Percentiles rank a stretch among this genome's conserved stretches.
Evolutionary conservation across 1,140 invertebrate species (phyloP).

Genomic region (Bombus turneri): DNA sequence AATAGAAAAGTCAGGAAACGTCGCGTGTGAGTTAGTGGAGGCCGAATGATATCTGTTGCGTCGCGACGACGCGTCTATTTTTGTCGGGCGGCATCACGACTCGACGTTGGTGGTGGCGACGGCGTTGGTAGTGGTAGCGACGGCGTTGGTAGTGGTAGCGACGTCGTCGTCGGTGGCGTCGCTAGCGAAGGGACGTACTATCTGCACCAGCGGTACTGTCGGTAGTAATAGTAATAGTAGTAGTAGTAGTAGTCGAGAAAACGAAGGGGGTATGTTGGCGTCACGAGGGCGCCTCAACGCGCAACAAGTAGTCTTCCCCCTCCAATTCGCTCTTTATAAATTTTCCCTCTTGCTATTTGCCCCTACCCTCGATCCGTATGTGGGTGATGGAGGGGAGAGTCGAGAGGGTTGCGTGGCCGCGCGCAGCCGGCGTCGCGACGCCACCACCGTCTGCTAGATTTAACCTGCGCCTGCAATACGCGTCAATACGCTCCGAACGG

Average conservation of each 20-base stretch:
- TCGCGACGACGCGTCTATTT: conserved; percentile 78
- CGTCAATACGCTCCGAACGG: conserved; percentile 70
- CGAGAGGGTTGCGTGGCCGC: conserved; percentile 50
- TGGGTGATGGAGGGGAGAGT: too few species aligned
- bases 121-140: conserved; percentile 46
- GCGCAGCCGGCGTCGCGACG: conserved; percentile 75
- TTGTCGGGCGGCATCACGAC: conserved; percentile 68
- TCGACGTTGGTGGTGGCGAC: conserved; percentile 59
- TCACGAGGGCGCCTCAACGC: conserved; percentile 68
- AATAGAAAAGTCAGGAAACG: neutral
- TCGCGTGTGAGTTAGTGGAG: conserved; percentile 21
- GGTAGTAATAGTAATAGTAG: conserved; percentile 11
- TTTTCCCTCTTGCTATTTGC: conserved; percentile 69
- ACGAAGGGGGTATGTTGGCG: conserved; percentile 50
- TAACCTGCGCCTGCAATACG: conserved; percentile 72
- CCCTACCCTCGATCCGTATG: conserved; percentile 17
- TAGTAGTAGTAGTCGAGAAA: conserved; percentile 43
- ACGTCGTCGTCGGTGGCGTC: conserved; percentile 56
- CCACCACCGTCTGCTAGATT: conserved; percentile 77
- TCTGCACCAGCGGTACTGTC: neutral
- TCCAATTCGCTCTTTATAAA: conserved; percentile 65
- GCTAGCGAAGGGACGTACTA: conserved; percentile 41
- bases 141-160: too few species aligned
- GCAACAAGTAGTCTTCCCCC: conserved; percentile 70
- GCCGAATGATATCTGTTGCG: conserved; percentile 78